phyloP scores from a whole-genome alignment of 2,113 vertebrate genomes.

The Cinclus mexicanus region DNA sequence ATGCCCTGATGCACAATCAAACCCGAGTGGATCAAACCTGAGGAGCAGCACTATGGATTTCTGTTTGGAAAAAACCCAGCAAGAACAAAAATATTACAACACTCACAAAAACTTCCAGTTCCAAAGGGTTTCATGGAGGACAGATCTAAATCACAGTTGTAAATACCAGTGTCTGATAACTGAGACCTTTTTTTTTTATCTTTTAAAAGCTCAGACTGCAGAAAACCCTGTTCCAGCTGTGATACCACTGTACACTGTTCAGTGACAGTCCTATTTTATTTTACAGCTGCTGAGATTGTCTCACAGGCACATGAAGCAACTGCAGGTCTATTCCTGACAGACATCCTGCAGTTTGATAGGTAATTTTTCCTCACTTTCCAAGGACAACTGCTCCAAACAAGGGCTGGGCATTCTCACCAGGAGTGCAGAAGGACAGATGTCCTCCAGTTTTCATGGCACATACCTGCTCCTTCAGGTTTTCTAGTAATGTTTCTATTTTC shows the following conservation, averaged over 20 bases:
- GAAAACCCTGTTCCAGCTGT: neutral
- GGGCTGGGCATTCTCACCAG: neutral
- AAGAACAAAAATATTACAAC: neutral
- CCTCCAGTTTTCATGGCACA: neutral
- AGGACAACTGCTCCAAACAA: neutral
- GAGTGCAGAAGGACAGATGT: neutral
- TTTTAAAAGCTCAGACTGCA: neutral
- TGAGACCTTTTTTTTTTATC: neutral
- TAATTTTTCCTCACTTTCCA: neutral
- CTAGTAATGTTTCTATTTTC: slow-evolving; percentile 85
- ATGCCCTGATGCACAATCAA: neutral
- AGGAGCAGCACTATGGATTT: neutral
- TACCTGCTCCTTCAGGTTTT: slow-evolving; percentile 88
- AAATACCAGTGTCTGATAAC: neutral
- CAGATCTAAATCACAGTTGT: neutral
- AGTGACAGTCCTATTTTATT: neutral
- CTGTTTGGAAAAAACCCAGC: neutral
- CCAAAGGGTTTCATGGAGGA: neutral
- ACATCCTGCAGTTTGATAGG: neutral
- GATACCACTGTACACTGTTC: neutral
- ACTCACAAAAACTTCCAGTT: neutral
- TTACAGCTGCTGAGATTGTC: neutral
- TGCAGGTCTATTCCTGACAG: neutral
- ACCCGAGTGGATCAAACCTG: neutral
- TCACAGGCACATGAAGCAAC: neutral